Evolutionary conservation across 1,140 invertebrate species (phyloP), one percentile per base, ranked within the genome.

Genomic region (Potamilus streckersoni): DNA sequence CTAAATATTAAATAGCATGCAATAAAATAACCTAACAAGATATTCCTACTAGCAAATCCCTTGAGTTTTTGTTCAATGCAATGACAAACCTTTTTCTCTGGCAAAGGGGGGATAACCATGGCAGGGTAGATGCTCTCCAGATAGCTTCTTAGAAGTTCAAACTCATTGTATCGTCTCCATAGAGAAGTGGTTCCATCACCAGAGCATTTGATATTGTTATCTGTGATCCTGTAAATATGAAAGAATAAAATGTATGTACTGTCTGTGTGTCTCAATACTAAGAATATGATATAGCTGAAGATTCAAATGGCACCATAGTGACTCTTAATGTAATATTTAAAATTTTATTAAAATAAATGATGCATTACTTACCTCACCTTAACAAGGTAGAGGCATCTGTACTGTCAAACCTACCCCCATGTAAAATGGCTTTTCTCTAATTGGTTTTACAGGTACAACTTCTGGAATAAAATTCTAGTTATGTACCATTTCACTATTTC

Each of bases 81-180:
- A 0, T 38, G 14, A 57, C 27, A 55, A 77, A 89, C 94, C 81
- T 86, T 87, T 89, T 96, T 96, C 83, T 96, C 95, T 31, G 95
- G 95, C 70, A 96, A 88, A 58, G 95, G 94, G 66, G 95, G 95
- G 79, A 95, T 91, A 27, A 96, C 93, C 66, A 95, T 91, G 85
- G 93, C 93, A 15, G 95, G 94, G 90, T 95, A 96, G 59, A 92
- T 93, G 38, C 94, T 91, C 86, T 94, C 93, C 74, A 96, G 89
- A 85, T 95, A 95, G 78, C 93, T 92, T 83, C 94, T 91, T 49
- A 96, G 91, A 77, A 95, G 91, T 87, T 95, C 95, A 92, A 96
- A 96, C 89, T 96, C 95, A 77, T 94, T 95, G 83, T 96, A 96
- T 68, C 95, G 90, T 80, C 95, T 91, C 94, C 95, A 96, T 70